Evolutionary conservation across 2,113 vertebrate species (phyloP).

Genomic region (Vulpes lagopus): DNA sequence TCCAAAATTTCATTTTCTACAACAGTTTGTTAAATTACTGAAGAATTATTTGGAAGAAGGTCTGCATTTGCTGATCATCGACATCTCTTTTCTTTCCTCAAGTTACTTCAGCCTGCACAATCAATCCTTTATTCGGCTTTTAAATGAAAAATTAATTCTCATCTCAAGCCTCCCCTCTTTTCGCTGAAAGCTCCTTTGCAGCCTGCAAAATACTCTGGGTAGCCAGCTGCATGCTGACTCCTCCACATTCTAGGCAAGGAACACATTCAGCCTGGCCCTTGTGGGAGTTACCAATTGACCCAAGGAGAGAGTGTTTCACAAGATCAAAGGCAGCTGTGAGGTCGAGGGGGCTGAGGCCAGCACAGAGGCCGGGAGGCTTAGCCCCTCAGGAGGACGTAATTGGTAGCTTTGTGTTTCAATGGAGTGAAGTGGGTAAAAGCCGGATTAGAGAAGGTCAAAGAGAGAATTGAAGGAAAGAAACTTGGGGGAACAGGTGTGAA

Average conservation of each 20-base stretch:
- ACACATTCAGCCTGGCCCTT: neutral
- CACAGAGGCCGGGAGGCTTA: neutral
- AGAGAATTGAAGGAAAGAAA: conserved; percentile 68
- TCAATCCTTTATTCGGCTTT: conserved; percentile 69
- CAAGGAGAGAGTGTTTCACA: neutral
- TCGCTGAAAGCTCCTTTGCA: conserved; percentile 35
- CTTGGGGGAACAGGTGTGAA: conserved; percentile 39
- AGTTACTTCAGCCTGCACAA: neutral
- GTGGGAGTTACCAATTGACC: neutral
- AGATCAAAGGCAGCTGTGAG: conserved; percentile 47
- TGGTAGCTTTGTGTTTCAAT: conserved; percentile 64
- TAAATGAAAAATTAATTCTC: conserved; percentile 66
- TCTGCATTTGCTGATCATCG: conserved; percentile 66
- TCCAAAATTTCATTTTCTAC: conserved; percentile 56
- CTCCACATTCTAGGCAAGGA: neutral
- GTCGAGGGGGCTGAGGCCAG: neutral
- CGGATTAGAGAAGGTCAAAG: conserved; percentile 76
- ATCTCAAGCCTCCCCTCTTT: conserved; percentile 5
- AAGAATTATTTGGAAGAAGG: conserved; percentile 67
- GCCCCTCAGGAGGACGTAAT: conserved; percentile 34
- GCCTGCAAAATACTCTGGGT: neutral
- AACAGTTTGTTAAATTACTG: conserved; percentile 57
- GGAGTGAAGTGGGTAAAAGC: conserved; percentile 65
- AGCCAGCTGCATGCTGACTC: neutral
- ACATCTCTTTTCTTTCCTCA: conserved; percentile 62